These are phyloP conservation scores for Digitonthophagus gazella DNA, from an alignment of 2,888 invertebrate species.

Conservation along the genomic window DNA sequence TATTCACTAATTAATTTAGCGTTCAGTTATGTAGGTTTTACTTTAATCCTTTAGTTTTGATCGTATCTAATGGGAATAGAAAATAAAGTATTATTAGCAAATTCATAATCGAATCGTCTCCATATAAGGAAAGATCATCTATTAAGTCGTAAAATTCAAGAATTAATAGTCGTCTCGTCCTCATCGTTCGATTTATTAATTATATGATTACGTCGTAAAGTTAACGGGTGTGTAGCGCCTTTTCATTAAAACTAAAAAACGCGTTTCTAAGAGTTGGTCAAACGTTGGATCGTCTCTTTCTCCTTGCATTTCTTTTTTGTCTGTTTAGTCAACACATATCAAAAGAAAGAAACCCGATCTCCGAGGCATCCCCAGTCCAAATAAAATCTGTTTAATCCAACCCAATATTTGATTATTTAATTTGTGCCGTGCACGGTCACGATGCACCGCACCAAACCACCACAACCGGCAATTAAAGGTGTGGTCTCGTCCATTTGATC, in stretches of 20 bases:
- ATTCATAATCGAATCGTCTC: not conserved
- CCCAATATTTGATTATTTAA: slow-evolving; percentile 32
- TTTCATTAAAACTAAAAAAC: not conserved
- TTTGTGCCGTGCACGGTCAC: slow-evolving; percentile 23
- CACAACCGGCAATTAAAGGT: slow-evolving; percentile 20
- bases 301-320: not conserved
- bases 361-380: slow-evolving; percentile 28
- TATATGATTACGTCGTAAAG: no score
- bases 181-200: not conserved
- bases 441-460: slow-evolving; percentile 1
- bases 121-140: not conserved
- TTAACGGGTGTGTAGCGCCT: not conserved
- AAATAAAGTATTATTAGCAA: no score
- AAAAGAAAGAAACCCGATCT: slow-evolving; percentile 24
- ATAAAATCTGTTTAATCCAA: slow-evolving; percentile 32
- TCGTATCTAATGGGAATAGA: no score
- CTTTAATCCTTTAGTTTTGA: no score
- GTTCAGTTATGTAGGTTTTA: no score
- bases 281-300: no score
- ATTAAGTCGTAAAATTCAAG: not conserved
- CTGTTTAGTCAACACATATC: slow-evolving; percentile 13
- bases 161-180: not conserved
- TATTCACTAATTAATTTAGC: no score
- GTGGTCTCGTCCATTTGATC: slow-evolving; percentile 17
- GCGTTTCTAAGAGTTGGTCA: no score